Conservation (phyloP, 2,888 invertebrate genomes). For the Adelognathus sp. region DNA sequence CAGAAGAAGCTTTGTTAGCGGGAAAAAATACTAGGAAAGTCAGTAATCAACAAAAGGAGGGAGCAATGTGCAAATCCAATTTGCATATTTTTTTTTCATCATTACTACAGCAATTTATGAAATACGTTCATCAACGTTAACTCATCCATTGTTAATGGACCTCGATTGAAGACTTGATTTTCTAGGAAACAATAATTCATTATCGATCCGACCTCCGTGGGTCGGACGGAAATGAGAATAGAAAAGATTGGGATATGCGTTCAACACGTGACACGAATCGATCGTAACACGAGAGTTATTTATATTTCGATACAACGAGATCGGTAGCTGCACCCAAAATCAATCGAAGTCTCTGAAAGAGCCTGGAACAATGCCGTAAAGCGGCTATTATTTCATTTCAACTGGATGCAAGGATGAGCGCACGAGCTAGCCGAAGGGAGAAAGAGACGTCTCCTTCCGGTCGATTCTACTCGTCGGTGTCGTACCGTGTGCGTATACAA, state of each 20-base stretch:
- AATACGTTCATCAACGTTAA: too few species aligned
- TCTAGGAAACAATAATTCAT: too few species aligned
- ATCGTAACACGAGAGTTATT: neutral
- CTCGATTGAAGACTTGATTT: too few species aligned
- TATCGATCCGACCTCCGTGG: neutral
- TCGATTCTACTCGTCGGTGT: conserved; percentile 49
- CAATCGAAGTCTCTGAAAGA: neutral
- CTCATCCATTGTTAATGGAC: too few species aligned
- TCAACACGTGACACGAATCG: too few species aligned
- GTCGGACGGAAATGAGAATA: neutral
- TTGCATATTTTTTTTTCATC: too few species aligned
- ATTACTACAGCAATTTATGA: too few species aligned
- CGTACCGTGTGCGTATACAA: neutral
- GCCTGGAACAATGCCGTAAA: neutral
- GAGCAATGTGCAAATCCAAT: too few species aligned
- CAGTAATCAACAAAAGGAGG: too few species aligned
- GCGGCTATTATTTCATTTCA: conserved; percentile 9
- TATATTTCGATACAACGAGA: neutral
- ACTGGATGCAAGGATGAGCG: conserved; percentile 8
- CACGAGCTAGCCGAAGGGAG: conserved; percentile 1
- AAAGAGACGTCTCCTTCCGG: conserved; percentile 48
- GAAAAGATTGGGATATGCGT: too few species aligned
- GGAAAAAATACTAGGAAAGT: too few species aligned
- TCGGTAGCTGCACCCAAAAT: conserved; percentile 10
- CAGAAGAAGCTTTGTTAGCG: too few species aligned